Conservation (phyloP, 2,888 invertebrate genomes). For the Drosophila flavopinicola region DNA sequence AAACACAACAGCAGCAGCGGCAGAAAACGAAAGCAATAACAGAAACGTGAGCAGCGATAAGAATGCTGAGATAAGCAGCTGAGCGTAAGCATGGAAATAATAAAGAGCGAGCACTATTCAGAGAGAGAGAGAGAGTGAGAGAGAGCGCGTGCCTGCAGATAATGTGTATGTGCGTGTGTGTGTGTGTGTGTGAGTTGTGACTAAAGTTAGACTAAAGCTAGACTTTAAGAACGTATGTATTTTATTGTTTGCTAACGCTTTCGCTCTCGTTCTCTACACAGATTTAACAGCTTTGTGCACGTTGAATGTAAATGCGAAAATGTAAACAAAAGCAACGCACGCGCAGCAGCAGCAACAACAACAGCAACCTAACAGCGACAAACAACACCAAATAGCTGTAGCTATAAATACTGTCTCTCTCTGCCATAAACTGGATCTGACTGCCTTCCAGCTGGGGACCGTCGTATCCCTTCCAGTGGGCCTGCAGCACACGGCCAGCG, state of each 20-base stretch:
- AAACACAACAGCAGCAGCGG: constrained; percentile 52
- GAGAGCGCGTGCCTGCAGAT: constrained; percentile 1
- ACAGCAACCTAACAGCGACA: constrained; percentile 28
- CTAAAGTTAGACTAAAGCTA: constrained; percentile 17
- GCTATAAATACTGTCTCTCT: constrained; percentile 37
- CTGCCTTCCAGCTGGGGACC: constrained; percentile 55
- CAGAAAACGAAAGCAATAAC: constrained; percentile 53
- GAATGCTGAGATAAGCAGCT: constrained; percentile 69
- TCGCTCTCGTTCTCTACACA: constrained; percentile 19
- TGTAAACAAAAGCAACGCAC: constrained; percentile 76
- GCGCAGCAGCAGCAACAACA: constrained; percentile 60
- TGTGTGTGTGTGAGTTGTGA: constrained; percentile 3
- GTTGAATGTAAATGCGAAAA: constrained; percentile 62
- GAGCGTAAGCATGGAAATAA: constrained; percentile 42
- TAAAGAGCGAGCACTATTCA: constrained; percentile 12
- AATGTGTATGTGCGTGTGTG: constrained; percentile 2
- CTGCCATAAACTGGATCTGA: constrained; percentile 62
- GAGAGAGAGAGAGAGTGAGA: constrained; percentile 6
- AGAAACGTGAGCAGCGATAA: constrained; percentile 68
- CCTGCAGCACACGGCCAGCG: constrained; percentile 51
- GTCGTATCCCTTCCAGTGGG: constrained; percentile 51
- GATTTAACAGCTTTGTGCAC: constrained; percentile 48
- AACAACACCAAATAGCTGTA: constrained; percentile 4
- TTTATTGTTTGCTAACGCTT: not conserved
- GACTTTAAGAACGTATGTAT: constrained; percentile 13